Evolutionary conservation across 2,888 invertebrate species (phyloP).

Genomic region (Autographa pulchrina): DNA sequence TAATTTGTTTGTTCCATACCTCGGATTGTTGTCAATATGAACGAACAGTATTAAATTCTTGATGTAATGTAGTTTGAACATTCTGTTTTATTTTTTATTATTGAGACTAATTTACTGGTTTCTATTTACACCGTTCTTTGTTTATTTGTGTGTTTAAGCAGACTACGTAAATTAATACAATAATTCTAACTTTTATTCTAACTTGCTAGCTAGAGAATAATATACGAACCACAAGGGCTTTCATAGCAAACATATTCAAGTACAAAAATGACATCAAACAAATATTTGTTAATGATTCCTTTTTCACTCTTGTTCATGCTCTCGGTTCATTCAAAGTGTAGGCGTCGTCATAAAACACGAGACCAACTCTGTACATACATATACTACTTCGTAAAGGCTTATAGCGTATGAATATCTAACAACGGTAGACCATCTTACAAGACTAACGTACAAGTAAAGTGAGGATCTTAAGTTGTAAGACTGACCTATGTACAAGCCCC

Average conservation of each 20-base stretch:
- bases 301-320: neutral
- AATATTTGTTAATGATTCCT: neutral
- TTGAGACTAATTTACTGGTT: neutral
- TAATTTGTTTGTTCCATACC: neutral
- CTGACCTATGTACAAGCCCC: neutral
- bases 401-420: neutral
- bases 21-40: neutral
- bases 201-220: too few species aligned
- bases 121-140: neutral
- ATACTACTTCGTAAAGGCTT: neutral
- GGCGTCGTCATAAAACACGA: neutral
- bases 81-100: neutral
- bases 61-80: neutral
- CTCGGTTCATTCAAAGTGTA: neutral
- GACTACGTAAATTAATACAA: too few species aligned
- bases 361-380: too few species aligned
- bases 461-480: neutral
- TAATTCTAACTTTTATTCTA: too few species aligned
- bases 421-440: neutral
- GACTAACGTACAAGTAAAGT: neutral
- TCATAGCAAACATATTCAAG: too few species aligned
- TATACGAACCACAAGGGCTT: too few species aligned
- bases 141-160: too few species aligned
- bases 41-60: slow-evolving; percentile 4
- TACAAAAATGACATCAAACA: too few species aligned